phyloP scores from a whole-genome alignment of 2,113 vertebrate genomes.

The Alethe diademata region DNA sequence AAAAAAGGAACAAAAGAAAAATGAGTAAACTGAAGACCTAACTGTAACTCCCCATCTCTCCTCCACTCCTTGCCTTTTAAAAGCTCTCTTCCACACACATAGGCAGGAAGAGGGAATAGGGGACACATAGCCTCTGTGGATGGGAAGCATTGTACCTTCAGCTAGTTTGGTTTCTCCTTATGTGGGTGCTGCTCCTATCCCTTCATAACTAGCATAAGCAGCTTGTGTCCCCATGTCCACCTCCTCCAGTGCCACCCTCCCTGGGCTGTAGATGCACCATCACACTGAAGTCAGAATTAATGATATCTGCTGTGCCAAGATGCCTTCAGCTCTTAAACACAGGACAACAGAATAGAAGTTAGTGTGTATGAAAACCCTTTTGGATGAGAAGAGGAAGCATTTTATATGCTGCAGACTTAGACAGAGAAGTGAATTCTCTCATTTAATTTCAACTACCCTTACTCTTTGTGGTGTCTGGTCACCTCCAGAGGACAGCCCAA shows the following conservation, averaged over 20 bases:
- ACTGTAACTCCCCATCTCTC: background rate
- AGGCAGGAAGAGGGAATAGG: background rate
- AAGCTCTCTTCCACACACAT: background rate
- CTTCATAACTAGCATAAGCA: background rate
- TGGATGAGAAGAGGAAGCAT: background rate
- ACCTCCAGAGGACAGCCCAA: background rate
- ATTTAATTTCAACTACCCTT: background rate
- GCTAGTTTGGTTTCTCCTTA: background rate
- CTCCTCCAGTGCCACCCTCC: background rate
- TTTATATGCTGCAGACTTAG: background rate
- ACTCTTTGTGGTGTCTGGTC: background rate
- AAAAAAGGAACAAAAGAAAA: background rate
- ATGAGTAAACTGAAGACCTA: background rate
- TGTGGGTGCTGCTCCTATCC: background rate
- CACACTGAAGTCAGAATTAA: background rate
- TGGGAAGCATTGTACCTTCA: background rate
- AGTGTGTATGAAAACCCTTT: background rate
- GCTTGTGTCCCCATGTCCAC: background rate
- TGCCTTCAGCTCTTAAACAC: background rate
- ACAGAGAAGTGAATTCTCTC: background rate
- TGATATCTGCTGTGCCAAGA: background rate
- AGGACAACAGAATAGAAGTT: background rate
- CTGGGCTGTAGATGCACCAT: background rate
- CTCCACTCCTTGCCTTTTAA: background rate
- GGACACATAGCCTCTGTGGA: background rate